Conservation (phyloP, 2,888 invertebrate species). For the Aplocera efformata region DNA sequence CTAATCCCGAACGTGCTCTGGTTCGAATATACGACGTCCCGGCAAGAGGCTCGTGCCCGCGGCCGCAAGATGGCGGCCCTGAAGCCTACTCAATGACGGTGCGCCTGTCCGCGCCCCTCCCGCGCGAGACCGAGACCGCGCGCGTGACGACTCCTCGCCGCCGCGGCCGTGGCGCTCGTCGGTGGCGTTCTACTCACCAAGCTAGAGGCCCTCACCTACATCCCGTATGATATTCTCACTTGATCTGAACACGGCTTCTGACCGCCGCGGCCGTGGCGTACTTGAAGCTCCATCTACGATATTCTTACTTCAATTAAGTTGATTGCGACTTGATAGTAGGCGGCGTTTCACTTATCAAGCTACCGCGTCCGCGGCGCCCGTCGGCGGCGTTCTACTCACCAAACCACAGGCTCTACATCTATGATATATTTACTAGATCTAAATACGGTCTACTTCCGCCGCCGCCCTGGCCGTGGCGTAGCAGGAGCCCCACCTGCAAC, state of each 20-base stretch:
- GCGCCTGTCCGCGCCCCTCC: slow-evolving; percentile 67
- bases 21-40: slow-evolving; percentile 95
- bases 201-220: slow-evolving; percentile 41
- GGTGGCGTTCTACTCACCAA: slow-evolving; percentile 55
- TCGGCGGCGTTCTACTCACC: slow-evolving; percentile 55
- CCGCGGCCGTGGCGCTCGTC: slow-evolving; percentile 56
- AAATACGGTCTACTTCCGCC: too few relatives aligned
- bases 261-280: too few relatives aligned
- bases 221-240: slow-evolving; percentile 30
- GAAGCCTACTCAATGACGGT: slow-evolving; percentile 90
- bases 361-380: slow-evolving; percentile 58
- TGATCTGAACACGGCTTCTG: not conserved
- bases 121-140: slow-evolving; percentile 75
- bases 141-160: slow-evolving; percentile 72
- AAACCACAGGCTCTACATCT: slow-evolving; percentile 44
- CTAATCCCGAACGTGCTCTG: slow-evolving; percentile 95
- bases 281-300: too few relatives aligned
- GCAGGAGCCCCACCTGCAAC: too few relatives aligned
- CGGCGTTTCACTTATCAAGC: too few relatives aligned
- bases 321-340: too few relatives aligned
- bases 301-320: too few relatives aligned
- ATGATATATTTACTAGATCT: slow-evolving; percentile 17
- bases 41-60: slow-evolving; percentile 90
- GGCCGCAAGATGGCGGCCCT: slow-evolving; percentile 89
- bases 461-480: too few relatives aligned